These are phyloP conservation scores for Nothoprocta pentlandii DNA, from an alignment of 2,113 vertebrate genomes.

Conservation along the genomic window DNA sequence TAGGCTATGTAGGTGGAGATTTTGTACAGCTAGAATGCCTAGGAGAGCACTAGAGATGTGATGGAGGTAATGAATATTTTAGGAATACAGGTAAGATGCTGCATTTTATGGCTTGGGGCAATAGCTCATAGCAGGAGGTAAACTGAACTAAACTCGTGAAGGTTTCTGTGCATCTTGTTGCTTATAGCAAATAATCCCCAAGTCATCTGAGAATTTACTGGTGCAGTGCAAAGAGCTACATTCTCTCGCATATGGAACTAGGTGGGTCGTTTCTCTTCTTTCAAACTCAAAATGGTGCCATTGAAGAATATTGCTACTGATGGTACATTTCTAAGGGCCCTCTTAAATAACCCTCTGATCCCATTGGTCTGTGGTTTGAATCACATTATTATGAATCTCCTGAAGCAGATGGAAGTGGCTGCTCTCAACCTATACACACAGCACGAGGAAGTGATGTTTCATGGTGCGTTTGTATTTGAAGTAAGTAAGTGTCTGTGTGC, in stretches of 20 bases:
- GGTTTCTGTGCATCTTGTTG: neutral
- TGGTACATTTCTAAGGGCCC: neutral
- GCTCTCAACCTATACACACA: neutral
- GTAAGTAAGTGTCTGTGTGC: neutral
- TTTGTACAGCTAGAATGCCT: neutral
- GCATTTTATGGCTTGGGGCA: conserved; percentile 7
- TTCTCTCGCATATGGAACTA: neutral
- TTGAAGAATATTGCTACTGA: neutral
- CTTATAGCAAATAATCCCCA: conserved; percentile 20
- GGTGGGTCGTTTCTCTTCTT: neutral
- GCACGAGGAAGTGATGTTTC: neutral
- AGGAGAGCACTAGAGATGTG: neutral
- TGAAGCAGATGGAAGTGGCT: neutral
- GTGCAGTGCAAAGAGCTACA: neutral
- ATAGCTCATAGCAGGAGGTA: neutral
- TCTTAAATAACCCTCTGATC: neutral
- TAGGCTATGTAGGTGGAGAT: conserved; percentile 21
- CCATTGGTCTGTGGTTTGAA: neutral
- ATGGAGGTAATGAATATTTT: conserved; percentile 20
- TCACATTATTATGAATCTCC: neutral
- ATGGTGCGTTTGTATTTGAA: neutral
- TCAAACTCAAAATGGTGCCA: neutral
- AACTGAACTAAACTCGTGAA: neutral
- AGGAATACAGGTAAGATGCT: neutral
- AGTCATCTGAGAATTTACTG: conserved; percentile 1